A percentile compares a stretch with the other conserved stretches of the same genome.
These are phyloP conservation scores for Danaus plexippus DNA, from an alignment of 1,140 invertebrate genomes.

Conservation along the genomic window DNA sequence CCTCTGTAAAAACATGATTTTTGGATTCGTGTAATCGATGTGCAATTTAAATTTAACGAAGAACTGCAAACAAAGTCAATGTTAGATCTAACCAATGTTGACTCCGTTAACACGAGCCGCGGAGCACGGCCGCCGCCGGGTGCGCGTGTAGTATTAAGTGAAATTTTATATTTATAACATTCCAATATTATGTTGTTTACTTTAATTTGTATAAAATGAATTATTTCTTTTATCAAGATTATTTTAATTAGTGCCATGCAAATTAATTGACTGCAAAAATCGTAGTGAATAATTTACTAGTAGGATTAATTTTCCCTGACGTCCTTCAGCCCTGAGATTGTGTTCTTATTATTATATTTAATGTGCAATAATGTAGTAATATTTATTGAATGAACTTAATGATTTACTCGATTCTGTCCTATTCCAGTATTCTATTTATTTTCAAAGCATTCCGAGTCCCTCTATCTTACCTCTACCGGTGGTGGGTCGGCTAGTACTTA, in stretches of 20 bases:
- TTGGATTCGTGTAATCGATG: too few relatives aligned
- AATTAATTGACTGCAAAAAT: conserved; percentile 17
- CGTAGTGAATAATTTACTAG: conserved; percentile 12
- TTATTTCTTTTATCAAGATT: conserved; percentile 15
- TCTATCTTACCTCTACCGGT: conserved; percentile 30
- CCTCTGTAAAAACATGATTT: too few relatives aligned
- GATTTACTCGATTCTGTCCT: conserved; percentile 5
- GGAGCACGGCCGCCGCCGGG: conserved; percentile 6
- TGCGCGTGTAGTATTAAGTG: conserved; percentile 14
- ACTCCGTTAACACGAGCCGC: conserved; percentile 16
- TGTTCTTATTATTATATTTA: conserved; percentile 24
- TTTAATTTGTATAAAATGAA: conserved; percentile 23
- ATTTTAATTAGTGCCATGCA: conserved; percentile 40
- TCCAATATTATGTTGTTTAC: conserved; percentile 30
- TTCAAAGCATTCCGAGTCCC: conserved; percentile 16
- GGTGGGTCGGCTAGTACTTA: conserved; percentile 51
- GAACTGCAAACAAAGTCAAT: too few relatives aligned
- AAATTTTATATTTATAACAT: conserved; percentile 30
- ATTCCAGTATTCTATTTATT: conserved; percentile 12
- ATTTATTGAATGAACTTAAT: conserved; percentile 4
- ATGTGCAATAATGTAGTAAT: conserved; percentile 32
- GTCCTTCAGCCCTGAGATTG: conserved; percentile 21
- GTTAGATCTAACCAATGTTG: conserved; percentile 8
- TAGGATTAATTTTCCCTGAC: conserved; percentile 12
- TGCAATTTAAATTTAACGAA: too few relatives aligned